phyloP scores from a whole-genome alignment of 2,888 invertebrate species.

The Conus canariensis region DNA sequence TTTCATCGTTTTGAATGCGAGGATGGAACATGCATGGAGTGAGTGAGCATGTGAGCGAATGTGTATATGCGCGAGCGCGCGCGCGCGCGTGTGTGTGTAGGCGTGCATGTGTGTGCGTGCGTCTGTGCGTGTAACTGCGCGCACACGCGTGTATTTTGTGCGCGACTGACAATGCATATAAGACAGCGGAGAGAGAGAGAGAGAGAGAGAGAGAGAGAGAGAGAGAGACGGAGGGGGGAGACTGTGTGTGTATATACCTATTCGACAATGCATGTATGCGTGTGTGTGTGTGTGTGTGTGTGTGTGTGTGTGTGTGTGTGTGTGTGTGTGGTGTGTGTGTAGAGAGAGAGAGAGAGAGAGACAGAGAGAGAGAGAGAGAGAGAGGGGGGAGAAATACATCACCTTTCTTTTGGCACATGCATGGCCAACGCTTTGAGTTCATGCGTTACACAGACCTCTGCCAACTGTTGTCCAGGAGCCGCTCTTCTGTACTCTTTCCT shows the following conservation, averaged over 20 bases:
- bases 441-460: too few relatives aligned
- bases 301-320: conserved; percentile 7
- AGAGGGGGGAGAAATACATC: too few relatives aligned
- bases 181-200: not conserved
- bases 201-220: conserved; percentile 18
- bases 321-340: not conserved
- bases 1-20: too few relatives aligned
- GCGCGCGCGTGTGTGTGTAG: too few relatives aligned
- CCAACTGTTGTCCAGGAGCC: too few relatives aligned
- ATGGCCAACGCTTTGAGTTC: too few relatives aligned
- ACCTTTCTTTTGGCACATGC: too few relatives aligned
- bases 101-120: conserved; percentile 2
- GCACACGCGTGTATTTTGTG: too few relatives aligned
- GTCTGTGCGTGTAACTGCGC: not conserved
- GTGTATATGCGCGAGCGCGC: too few relatives aligned
- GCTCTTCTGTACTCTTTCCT: too few relatives aligned
- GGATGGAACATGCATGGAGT: too few relatives aligned
- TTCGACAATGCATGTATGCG: not conserved
- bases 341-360: not conserved
- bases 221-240: not conserved
- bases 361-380: not conserved
- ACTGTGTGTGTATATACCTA: not conserved
- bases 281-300: conserved; percentile 14
- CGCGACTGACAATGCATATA: not conserved
- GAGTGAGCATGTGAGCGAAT: too few relatives aligned